phyloP scores from a whole-genome alignment of 2,113 vertebrate species.

The Corythoichthys haematopterus region DNA sequence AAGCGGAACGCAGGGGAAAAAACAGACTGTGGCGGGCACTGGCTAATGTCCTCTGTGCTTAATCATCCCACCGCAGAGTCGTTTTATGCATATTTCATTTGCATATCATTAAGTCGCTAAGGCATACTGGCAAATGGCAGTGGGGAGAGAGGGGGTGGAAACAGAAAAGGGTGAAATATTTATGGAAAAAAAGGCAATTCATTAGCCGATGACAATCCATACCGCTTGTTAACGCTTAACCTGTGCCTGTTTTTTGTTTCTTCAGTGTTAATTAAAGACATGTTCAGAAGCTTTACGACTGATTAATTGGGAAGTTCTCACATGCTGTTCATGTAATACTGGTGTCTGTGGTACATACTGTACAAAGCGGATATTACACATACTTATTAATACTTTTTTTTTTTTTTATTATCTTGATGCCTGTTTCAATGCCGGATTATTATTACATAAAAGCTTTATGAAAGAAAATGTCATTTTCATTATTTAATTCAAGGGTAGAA shows the following conservation, averaged over 20 bases:
- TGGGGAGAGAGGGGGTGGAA: conserved; percentile 72
- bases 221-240: conserved; percentile 65
- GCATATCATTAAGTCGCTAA: conserved; percentile 95
- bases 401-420: background rate
- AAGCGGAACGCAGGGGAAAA: conserved; percentile 72
- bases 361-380: conserved; percentile 25
- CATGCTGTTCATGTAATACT: conserved; percentile 35
- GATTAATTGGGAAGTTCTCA: conserved; percentile 67
- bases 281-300: conserved; percentile 56
- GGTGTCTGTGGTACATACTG: conserved; percentile 28
- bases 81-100: conserved; percentile 99
- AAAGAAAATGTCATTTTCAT: background rate
- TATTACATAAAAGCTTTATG: background rate
- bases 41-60: conserved; percentile 96
- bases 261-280: conserved; percentile 71
- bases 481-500: background rate
- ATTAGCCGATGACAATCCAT: conserved; percentile 74
- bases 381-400: conserved; percentile 17
- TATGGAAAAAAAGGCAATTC: conserved; percentile 54
- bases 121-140: conserved; percentile 76
- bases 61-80: conserved; percentile 98
- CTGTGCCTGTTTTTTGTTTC: conserved; percentile 65
- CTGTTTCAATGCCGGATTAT: background rate
- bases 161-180: conserved; percentile 81
- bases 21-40: conserved; percentile 76